Evolutionary conservation across 23 tunicate species (phyloP).

Genomic region (Trididemnum miniatum): DNA sequence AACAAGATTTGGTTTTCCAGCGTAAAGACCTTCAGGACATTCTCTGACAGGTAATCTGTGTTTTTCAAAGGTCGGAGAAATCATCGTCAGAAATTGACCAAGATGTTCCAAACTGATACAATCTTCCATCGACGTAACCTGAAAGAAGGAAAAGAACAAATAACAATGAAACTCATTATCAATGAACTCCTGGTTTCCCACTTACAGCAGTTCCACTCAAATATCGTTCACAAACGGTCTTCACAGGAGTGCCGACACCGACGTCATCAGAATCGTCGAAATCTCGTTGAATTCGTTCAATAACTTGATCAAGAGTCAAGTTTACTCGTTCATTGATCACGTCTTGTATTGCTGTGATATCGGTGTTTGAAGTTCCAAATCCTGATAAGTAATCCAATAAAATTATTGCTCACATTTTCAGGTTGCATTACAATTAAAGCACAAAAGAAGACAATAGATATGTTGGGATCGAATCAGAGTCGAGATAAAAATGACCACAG

Average conservation of each 20-base stretch:
- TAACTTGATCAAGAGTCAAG: constrained; percentile 44
- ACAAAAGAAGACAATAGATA: too few relatives aligned
- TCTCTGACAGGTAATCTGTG: not conserved
- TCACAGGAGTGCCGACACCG: constrained; percentile 25
- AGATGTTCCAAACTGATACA: constrained; percentile 42
- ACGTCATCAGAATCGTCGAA: not conserved
- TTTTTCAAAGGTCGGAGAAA: not conserved
- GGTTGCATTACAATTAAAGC: too few relatives aligned
- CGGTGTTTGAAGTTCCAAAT: not conserved
- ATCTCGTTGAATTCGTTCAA: constrained; percentile 40
- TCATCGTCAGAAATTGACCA: constrained; percentile 35
- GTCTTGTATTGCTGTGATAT: constrained; percentile 19
- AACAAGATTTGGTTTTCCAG: constrained; percentile 53
- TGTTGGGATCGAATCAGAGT: too few relatives aligned
- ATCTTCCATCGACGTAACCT: constrained; percentile 39
- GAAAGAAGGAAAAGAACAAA: not conserved
- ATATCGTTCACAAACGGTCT: constrained; percentile 73
- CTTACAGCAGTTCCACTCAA: constrained; percentile 63
- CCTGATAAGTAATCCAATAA: too few relatives aligned
- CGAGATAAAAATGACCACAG: too few relatives aligned
- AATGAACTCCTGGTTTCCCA: too few relatives aligned
- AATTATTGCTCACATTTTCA: too few relatives aligned
- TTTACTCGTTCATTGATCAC: constrained; percentile 29
- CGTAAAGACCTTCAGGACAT: constrained; percentile 4
- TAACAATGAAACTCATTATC: not conserved